Evolutionary conservation across 2,888 invertebrate genomes (phyloP).

Genomic region (Morpho helenor): DNA sequence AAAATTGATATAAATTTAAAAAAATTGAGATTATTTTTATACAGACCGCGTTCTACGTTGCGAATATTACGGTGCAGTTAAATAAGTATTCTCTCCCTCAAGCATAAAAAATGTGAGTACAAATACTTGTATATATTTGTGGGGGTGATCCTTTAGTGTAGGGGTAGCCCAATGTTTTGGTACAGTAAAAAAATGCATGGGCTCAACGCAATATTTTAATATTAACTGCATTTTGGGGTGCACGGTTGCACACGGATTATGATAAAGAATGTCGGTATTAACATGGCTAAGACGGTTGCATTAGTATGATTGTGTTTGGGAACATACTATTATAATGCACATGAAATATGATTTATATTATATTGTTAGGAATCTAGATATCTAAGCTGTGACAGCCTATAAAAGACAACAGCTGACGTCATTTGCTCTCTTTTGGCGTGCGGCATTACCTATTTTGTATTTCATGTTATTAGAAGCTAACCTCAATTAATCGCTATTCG

Average conservation of each 20-base stretch:
- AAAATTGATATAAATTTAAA: background rate
- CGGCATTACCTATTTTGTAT: too few species aligned
- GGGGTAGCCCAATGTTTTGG: constrained; percentile 71
- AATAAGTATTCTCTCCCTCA: constrained; percentile 51
- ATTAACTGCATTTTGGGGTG: constrained; percentile 73
- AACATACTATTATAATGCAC: constrained; percentile 3
- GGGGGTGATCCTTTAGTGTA: constrained; percentile 54
- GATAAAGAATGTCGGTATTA: constrained; percentile 41
- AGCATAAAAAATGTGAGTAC: constrained; percentile 61
- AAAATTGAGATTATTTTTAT: background rate
- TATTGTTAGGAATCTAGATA: too few species aligned
- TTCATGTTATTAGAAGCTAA: too few species aligned
- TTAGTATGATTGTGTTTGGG: constrained; percentile 15
- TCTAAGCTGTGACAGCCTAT: too few species aligned
- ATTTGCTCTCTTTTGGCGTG: too few species aligned
- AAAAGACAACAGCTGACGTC: too few species aligned
- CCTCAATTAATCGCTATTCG: too few species aligned
- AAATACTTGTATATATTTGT: constrained; percentile 73
- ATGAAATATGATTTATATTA: background rate
- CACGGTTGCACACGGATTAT: constrained; percentile 51
- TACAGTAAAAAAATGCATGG: constrained; percentile 71
- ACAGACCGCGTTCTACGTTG: constrained; percentile 36
- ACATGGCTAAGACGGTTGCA: constrained; percentile 35
- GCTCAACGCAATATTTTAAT: constrained; percentile 75
- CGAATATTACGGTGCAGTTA: constrained; percentile 51